Evolutionary conservation across 2,797 vertebrate species (phyloP), one percentile per base, ranked within the genome.

Genomic region (Cottoperca gobio): DNA sequence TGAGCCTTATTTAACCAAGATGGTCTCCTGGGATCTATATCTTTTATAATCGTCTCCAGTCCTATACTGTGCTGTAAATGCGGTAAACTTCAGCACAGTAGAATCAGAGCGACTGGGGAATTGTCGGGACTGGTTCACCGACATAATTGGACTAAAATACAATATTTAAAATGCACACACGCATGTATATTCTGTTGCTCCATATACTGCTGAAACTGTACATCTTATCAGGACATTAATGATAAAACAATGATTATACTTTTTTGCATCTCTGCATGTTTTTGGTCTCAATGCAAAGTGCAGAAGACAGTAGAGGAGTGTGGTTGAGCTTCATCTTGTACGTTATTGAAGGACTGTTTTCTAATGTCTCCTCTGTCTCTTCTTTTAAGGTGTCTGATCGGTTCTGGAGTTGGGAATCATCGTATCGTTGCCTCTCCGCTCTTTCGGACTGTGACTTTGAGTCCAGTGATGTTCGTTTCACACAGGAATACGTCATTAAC

Each of bases 351-450:
- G 2, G 23, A 23, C 12, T 35, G 8, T 28, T 64, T 62, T 63
- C 5, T 65, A 68, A 88, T 1, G 0, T 49, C 9, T 46, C 33
- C 17, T 65, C 50, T 81, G 48, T 77, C 17, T 86, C 31, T 72
- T 74, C 14, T 62, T 78, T 76, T 42, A 63, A 71, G 79, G 75
- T 81, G 76, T 77, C 59, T 28, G 43, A 83, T 70, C 61, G 10
- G 40, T 76, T n/a, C 59, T 69, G 53, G 6, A 64, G 24, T 45
- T 54, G 53, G 23, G 39, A 40, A 39, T 39, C 52, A 59, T 21
- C 23, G 1, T 17, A 50, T 26, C 26, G 42, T 59, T 46, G 26
- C 55, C 57, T 71, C 24, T 37, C n/a, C 6, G 37, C 37, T 21
- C 19, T 63, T 53, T 42, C 54, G 61, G 72, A 82, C 43, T 24